Base-by-base conservation (phyloP, 2,797 vertebrate genomes). In the Catamblyrhynchus diadema region DNA sequence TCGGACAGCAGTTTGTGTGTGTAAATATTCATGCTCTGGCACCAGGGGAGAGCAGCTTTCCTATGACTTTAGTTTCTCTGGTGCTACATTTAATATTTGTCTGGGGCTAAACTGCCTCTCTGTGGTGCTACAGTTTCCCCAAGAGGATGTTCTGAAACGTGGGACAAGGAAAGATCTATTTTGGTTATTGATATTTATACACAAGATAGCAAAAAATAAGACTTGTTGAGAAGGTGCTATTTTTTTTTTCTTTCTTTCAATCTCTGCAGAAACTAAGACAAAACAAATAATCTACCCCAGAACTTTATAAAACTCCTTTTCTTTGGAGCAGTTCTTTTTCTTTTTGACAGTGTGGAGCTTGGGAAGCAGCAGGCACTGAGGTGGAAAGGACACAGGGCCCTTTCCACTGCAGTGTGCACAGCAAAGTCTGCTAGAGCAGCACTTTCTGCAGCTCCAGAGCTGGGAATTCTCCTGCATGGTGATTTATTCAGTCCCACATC, bases 141-240 rank as follows among this genome's bases (percentile, higher is more conserved):
- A 74, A 88, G 94, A 94, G 91, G 85, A 93, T 86, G 51, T 81
- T 96, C 70, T 88, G 93, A 96, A 94, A 93, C 83, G 70, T 69
- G 93, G 93, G 81, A 96, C 33, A 44, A 94, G 96, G 96, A 97
- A 96, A 95, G 95, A 93, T 97, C 92, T 95, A 95, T 97, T 97
- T 98, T 97, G 94, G 80, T 97, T 95, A 97, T 97, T 97, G 16
- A 27, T 95, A 97, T 96, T 96, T 92, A 96, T 97, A 96, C 93
- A 85, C 86, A 92, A 85, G 78, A 95, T 79, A 95, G 80, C 74
- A 96, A 96, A 96, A 94, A 94, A 82, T n/a, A 91, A 24, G 86
- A 94, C 93, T 85, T 95, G 94, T 90, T 45, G 88, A 91, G 88
- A 93, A 97, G 96, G 94, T 95, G 94, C 91, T 95, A 93, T 95